These are phyloP conservation scores for Smittia sp. DNA, from an alignment of 2,888 invertebrate species.

Conservation along the genomic window DNA sequence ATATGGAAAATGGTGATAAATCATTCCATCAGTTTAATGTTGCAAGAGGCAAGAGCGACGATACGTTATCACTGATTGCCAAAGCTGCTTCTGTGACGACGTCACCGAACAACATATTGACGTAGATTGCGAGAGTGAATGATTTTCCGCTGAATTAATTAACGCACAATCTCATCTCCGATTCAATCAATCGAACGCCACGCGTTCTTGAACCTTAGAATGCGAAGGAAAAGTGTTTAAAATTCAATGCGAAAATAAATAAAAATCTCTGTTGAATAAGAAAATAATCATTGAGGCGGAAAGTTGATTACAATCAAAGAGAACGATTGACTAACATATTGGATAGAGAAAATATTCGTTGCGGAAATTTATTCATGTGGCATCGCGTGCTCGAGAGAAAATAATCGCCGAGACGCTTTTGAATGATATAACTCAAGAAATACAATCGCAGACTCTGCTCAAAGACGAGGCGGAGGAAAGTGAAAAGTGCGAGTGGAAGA, in stretches of 20 bases:
- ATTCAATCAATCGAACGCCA: background rate
- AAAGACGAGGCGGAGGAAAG: no score
- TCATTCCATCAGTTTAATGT: constrained; percentile 32
- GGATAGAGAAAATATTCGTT: background rate
- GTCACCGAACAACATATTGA: constrained; percentile 15
- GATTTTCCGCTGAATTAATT: constrained; percentile 10
- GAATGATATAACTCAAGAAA: background rate
- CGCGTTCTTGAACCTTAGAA: background rate
- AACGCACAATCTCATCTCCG: background rate
- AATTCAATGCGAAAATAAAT: no score
- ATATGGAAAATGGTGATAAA: constrained; percentile 38
- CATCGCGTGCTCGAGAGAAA: background rate
- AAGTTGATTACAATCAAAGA: background rate
- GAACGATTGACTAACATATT: background rate
- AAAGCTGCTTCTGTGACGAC: constrained; percentile 28
- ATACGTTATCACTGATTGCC: constrained; percentile 16
- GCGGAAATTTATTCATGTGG: background rate
- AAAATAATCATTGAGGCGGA: background rate
- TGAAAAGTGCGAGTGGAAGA: no score
- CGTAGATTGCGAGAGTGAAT: constrained; percentile 18
- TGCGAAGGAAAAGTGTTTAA: background rate
- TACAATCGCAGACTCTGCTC: no score
- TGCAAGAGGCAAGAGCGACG: background rate
- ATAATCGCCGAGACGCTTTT: background rate
- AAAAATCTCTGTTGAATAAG: background rate